These are phyloP conservation scores for Paguma larvata DNA, from an alignment of 2,797 vertebrate species.

Conservation along the genomic window DNA sequence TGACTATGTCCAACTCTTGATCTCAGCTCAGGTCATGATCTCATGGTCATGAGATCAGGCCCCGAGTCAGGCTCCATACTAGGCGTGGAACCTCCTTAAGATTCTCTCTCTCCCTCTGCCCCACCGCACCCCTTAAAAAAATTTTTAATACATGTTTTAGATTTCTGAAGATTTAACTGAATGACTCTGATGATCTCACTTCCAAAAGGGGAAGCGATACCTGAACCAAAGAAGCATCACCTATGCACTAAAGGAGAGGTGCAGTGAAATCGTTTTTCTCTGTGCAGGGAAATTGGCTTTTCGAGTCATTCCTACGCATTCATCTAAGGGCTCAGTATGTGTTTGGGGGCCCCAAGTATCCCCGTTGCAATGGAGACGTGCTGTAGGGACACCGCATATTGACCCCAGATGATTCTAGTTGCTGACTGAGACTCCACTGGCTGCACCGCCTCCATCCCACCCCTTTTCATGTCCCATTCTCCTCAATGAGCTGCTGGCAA, in stretches of 20 bases:
- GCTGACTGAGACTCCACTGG: not conserved
- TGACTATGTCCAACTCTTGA: no score
- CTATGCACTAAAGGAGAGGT: not conserved
- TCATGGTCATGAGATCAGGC: no score
- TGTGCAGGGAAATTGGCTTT: not conserved
- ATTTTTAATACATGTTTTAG: not conserved
- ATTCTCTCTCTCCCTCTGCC: no score
- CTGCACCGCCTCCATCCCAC: not conserved
- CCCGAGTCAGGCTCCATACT: no score
- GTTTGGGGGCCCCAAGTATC: not conserved
- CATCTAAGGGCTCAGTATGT: not conserved
- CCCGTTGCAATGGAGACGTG: not conserved
- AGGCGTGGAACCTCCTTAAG: no score
- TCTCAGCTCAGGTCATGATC: no score
- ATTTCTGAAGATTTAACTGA: not conserved
- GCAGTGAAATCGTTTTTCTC: not conserved
- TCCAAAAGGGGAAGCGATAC: not conserved
- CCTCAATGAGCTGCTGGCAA: slow-evolving; percentile 19
- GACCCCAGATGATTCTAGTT: slow-evolving; percentile 68
- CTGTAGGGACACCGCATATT: not conserved
- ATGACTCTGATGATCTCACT: not conserved
- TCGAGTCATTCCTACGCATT: not conserved
- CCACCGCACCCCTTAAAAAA: no score
- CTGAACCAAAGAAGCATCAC: not conserved
- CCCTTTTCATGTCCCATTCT: slow-evolving; percentile 19